A percentile compares a stretch with the other conserved stretches of the same genome.
phyloP scores from a whole-genome alignment of 1,140 invertebrate genomes.

The Camponotus floridanus region DNA sequence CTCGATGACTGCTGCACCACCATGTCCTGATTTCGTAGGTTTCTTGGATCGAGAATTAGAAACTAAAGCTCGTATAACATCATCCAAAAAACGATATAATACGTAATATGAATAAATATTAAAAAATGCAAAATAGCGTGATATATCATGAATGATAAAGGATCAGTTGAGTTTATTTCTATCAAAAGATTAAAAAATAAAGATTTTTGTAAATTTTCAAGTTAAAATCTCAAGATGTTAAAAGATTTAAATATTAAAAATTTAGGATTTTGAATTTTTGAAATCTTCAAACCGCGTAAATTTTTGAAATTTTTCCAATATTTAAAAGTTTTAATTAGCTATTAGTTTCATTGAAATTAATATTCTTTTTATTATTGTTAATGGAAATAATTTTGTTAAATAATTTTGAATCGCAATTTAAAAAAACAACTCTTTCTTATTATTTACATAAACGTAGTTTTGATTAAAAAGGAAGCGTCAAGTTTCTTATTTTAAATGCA shows the following conservation, averaged over 20 bases:
- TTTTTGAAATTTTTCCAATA: background rate
- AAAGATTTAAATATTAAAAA: too few relatives aligned
- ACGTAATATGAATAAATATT: background rate
- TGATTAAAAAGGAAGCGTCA: background rate
- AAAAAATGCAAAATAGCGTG: background rate
- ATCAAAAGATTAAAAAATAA: background rate
- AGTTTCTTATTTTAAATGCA: background rate
- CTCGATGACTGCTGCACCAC: constrained; percentile 64
- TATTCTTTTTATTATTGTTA: background rate
- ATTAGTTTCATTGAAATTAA: too few relatives aligned
- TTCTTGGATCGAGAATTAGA: background rate
- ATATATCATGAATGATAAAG: background rate
- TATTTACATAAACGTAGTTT: background rate
- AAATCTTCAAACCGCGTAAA: background rate
- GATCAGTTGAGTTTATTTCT: background rate
- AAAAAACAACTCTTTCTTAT: too few relatives aligned
- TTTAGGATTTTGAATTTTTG: background rate
- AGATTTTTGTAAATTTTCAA: background rate
- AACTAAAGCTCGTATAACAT: background rate
- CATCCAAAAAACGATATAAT: background rate
- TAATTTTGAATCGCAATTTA: constrained; percentile 4
- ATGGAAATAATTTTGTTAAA: too few relatives aligned
- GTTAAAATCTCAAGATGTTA: too few relatives aligned
- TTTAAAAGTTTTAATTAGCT: background rate
- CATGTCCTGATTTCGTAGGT: background rate